Conservation (phyloP, 1,140 invertebrate genomes). For the Maniola jurtina region DNA sequence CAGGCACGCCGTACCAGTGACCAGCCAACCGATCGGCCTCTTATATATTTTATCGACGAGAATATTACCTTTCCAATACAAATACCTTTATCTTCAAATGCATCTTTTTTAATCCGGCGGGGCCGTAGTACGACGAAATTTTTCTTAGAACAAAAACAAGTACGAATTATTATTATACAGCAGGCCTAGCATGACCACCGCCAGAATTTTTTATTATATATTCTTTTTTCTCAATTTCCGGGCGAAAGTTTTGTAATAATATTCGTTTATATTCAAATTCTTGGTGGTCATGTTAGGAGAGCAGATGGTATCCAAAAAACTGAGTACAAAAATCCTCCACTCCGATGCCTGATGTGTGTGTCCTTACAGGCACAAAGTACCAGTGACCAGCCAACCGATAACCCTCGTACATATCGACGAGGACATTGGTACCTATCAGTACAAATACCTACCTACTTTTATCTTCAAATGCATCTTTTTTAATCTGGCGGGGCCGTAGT, state of each 20-base stretch:
- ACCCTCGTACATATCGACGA: constrained; percentile 98
- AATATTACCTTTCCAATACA: too few species aligned
- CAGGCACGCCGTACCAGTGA: constrained; percentile 99
- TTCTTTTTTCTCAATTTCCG: neutral
- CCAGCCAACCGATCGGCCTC: constrained; percentile 95
- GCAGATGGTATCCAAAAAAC: constrained; percentile 17
- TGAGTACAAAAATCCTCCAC: constrained; percentile 13
- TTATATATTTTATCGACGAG: constrained; percentile 97
- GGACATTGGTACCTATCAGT: too few species aligned
- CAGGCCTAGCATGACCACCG: neutral
- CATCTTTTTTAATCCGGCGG: too few species aligned
- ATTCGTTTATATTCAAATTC: neutral
- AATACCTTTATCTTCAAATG: too few species aligned
- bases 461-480: too few species aligned
- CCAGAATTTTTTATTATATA: too few species aligned
- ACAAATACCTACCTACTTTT: too few species aligned
- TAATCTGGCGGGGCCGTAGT: too few species aligned
- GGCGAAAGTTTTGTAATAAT: neutral
- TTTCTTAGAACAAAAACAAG: too few species aligned
- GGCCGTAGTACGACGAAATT: too few species aligned
- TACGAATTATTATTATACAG: neutral
- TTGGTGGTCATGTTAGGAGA: neutral
- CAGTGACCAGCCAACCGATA: constrained; percentile 95
- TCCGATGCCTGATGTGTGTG: constrained; percentile 62
- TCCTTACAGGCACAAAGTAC: constrained; percentile 97